These are phyloP conservation scores for Rhincodon typus DNA, from an alignment of 2,797 vertebrate species.

Conservation along the genomic window DNA sequence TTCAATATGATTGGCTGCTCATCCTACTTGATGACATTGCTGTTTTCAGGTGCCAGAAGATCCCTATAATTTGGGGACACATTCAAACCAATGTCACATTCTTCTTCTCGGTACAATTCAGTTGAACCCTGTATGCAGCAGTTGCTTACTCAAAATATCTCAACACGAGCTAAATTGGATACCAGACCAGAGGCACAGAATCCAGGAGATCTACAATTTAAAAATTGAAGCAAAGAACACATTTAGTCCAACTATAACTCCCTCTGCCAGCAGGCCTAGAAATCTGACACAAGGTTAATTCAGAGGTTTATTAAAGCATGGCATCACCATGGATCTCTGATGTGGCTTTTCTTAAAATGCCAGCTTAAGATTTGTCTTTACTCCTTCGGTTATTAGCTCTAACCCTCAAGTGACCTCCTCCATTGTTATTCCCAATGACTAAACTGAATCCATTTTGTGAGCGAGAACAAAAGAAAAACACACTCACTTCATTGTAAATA, in stretches of 20 bases:
- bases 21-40: background rate
- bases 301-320: background rate
- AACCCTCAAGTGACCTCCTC: background rate
- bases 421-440: background rate
- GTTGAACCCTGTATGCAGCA: background rate
- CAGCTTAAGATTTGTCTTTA: background rate
- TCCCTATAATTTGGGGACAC: background rate
- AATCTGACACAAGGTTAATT: no score
- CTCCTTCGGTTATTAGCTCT: background rate
- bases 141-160: background rate
- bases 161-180: background rate
- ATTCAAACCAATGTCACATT: background rate
- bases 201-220: background rate
- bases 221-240: background rate
- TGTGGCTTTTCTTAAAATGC: background rate
- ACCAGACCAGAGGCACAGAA: background rate
- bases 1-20: no score
- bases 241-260: no score
- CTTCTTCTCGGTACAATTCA: background rate
- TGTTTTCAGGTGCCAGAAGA: background rate
- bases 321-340: background rate
- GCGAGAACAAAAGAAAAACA: background rate
- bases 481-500: background rate
- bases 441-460: background rate
- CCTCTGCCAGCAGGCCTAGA: no score